Evolutionary conservation across 2,113 vertebrate species (phyloP).

Genomic region (Burhinus oedicnemus): DNA sequence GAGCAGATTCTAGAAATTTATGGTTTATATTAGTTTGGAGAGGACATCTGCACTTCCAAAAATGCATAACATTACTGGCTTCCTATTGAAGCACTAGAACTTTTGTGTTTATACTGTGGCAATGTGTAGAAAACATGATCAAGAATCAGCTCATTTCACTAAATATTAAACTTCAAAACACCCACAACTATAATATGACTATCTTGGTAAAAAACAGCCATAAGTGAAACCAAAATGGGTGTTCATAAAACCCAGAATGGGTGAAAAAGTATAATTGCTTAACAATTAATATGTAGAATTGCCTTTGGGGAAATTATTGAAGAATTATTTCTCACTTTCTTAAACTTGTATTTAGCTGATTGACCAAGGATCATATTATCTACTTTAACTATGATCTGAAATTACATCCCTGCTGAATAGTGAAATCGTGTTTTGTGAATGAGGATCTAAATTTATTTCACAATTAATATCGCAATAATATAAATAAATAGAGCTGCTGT

Average conservation of each 20-base stretch:
- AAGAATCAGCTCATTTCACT: neutral
- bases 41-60: neutral
- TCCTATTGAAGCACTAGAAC: neutral
- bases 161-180: neutral
- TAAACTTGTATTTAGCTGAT: neutral
- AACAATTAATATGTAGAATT: neutral
- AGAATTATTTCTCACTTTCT: neutral
- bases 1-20: neutral
- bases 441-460: neutral
- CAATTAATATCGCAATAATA: neutral
- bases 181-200: neutral
- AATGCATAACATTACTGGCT: neutral
- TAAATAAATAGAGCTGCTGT: neutral
- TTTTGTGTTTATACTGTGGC: neutral
- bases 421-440: slow-evolving; percentile 14
- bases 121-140: neutral
- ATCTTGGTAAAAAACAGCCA: neutral
- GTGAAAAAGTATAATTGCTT: neutral
- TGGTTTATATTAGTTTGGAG: neutral
- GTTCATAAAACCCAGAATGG: neutral
- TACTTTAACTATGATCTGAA: neutral
- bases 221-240: neutral
- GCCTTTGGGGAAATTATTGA: neutral
- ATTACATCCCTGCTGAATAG: neutral
- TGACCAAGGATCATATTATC: neutral